Evolutionary conservation across 2,113 vertebrate genomes (phyloP), one percentile per base, ranked within the genome.

Genomic region (Bubo scandiacus): DNA sequence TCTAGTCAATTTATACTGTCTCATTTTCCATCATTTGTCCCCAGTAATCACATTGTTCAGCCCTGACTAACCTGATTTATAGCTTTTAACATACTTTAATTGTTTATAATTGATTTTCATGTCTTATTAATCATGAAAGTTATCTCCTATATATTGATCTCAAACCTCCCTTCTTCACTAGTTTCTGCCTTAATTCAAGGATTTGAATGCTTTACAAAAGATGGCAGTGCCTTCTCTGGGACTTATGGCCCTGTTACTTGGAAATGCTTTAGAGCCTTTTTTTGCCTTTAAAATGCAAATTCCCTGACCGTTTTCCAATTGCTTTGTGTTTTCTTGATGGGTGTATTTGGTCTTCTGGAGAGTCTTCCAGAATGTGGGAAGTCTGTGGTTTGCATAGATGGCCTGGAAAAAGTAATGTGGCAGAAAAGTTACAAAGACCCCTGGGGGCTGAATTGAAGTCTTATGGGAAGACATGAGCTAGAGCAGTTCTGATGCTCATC

Each of bases 51-150:
- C 5, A 61, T 36, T 88, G 8, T 29, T 86, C 27, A n/a, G 34
- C 25, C 23, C 27, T 77, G 30, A 82, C 65, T 77, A 62, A 82
- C 67, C 82, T 77, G 58, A 85, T 49, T 81, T 62, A 72, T 90
- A 70, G n/a, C 22, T 94, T 93, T 80, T 72, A 94, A 43, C 6
- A 23, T 90, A 80, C 88, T 88, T 92, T 68, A 92, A 95, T 88
- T 92, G 80, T 73, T 92, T 86, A 29, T 21, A 79, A 90, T 84
- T 86, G 14, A 92, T 78, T 96, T 94, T 93, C 51, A 42, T 51
- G 54, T 82, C 40, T 59, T 65, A 51, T 34, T 92, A 90, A 72
- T 77, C 34, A 68, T 38, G 26, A 34, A 93, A 62, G 30, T 80
- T 90, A 62, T 67, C 25, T 74, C 55, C 67, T 80, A 29, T 45